These are phyloP conservation scores for Fragum fragum DNA, from an alignment of 2,888 invertebrate species.

Conservation along the genomic window DNA sequence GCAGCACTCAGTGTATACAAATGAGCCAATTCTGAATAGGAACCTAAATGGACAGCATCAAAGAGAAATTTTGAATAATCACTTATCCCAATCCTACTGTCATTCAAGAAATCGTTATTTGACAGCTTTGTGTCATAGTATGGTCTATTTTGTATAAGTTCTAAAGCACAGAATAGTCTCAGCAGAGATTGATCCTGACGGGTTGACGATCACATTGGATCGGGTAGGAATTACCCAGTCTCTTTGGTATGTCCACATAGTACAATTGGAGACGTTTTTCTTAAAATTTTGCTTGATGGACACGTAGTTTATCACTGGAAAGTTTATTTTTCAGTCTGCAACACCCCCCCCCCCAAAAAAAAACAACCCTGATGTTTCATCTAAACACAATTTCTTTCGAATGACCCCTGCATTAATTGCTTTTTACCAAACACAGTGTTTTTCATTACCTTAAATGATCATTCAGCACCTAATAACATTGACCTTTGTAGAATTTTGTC, in stretches of 20 bases:
- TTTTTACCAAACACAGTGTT: no score
- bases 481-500: no score
- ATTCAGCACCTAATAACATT: no score
- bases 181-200: background rate
- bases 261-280: background rate
- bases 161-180: background rate
- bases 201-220: no score
- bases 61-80: background rate
- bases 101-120: constrained; percentile 11
- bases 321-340: no score
- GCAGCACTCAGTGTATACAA: constrained; percentile 5
- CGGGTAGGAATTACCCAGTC: no score
- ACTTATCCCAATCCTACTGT: background rate
- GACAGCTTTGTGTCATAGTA: background rate
- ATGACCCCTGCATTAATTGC: no score
- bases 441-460: no score
- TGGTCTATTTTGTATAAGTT: background rate
- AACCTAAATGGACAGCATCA: background rate
- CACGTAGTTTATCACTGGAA: no score
- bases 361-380: no score
- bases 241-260: background rate
- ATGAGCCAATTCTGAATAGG: background rate
- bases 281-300: background rate
- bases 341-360: no score
- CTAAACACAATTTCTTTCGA: no score